Base-by-base conservation (phyloP, 2,888 invertebrate genomes). In the Andrena chrysosceles region DNA sequence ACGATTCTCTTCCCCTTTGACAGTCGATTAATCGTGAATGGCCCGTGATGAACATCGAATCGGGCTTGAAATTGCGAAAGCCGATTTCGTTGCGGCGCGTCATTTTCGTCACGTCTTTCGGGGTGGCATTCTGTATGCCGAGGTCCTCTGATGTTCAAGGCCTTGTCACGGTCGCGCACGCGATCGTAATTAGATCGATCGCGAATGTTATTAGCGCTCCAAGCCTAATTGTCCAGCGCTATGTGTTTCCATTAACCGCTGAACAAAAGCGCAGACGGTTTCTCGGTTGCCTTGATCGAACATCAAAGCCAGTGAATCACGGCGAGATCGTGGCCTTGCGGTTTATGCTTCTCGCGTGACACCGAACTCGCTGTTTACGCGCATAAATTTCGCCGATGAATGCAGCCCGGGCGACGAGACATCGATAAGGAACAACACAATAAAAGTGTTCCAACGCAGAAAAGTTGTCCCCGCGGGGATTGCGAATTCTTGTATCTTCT, bases 141-240 rank as follows among this genome's bases (percentile, higher is more conserved):
- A 60, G 48, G 68, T 26, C 52, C 52, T 35, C 31, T 23, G 62
- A 31, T 7, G 3, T 13, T 16, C 62, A 42, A 4, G 16, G 26
- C 49, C 33, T 26, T 29, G 8, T 23, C 49, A 56, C n/a, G 56
- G 31, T 5, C 23, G 10, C 23, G 16, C 54, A 16, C 16, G 26
- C 10, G 62, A 26, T 56, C 35, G 23, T 79, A 79, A 77, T 77
- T 70, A 69, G 56, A 77, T 79, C 59, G 78, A 64, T 64, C 79
- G 63, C 68, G 77, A 79, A 79, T 59, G 5, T 49, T 35, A 49
- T 79, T 77, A 78, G 23, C 69, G 64, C 59, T 42, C 23, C 20
- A 7, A 23, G 56, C 68, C 29, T 69, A 77, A 78, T 31, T 33
- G 48, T 48, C 48, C 48, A 2, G n/a, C 10, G 26, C 48, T 59